Evolutionary conservation across 2,113 vertebrate genomes (phyloP).

Genomic region (Arizona elegans): DNA sequence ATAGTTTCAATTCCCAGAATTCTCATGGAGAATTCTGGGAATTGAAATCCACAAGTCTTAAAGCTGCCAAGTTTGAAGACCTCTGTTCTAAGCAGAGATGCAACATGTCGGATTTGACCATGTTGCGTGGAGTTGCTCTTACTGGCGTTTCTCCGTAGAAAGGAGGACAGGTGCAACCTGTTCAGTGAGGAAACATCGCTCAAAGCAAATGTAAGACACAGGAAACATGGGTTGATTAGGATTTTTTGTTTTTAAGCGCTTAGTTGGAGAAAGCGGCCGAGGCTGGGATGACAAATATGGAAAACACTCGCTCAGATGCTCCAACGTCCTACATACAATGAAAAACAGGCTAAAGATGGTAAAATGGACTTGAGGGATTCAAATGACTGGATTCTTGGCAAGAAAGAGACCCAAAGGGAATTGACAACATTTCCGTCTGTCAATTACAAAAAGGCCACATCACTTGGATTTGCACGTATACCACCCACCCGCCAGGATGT

Average conservation of each 20-base stretch:
- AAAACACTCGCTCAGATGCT: slow-evolving; percentile 3
- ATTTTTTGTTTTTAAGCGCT: slow-evolving; percentile 33
- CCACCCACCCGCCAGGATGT: too few relatives aligned
- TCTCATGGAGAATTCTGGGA: too few relatives aligned
- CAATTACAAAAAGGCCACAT: neutral
- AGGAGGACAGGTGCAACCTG: neutral
- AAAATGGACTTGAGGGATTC: neutral
- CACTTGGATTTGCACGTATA: neutral
- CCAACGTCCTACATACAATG: neutral
- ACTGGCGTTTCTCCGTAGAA: neutral
- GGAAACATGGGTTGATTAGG: neutral
- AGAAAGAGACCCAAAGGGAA: neutral
- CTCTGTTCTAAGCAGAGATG: slow-evolving; percentile 38
- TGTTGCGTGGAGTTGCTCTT: slow-evolving; percentile 21
- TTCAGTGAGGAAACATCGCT: slow-evolving; percentile 27
- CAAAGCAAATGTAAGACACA: slow-evolving; percentile 26
- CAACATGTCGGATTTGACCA: slow-evolving; percentile 45
- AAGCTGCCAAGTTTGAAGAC: too few relatives aligned
- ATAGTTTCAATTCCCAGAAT: too few relatives aligned
- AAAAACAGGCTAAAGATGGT: neutral
- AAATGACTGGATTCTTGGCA: neutral
- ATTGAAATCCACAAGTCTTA: too few relatives aligned
- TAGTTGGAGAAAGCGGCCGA: neutral
- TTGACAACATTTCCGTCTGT: neutral
- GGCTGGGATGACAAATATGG: neutral